phyloP scores from a whole-genome alignment of 2,797 vertebrate genomes.

The Periparus ater region DNA sequence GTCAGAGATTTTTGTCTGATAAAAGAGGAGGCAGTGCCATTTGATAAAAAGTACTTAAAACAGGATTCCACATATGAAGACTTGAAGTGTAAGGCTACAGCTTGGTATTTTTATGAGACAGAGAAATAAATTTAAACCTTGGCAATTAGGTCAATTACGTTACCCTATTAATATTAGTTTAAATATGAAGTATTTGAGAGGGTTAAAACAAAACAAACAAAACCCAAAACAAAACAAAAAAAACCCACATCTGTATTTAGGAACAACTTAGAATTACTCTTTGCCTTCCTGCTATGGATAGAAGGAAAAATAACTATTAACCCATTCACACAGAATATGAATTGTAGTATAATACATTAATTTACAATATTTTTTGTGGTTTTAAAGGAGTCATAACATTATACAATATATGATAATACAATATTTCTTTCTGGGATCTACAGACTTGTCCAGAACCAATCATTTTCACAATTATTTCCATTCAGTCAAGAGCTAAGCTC shows the following conservation, averaged over 20 bases:
- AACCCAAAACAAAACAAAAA: fast-evolving
- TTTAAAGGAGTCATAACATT: neutral
- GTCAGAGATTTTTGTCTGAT: neutral
- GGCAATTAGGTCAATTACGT: neutral
- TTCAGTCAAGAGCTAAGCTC: neutral
- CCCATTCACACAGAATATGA: neutral
- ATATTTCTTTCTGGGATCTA: neutral
- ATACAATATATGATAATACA: neutral
- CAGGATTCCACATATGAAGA: neutral
- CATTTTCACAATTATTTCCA: neutral
- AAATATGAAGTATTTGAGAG: neutral
- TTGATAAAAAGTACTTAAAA: neutral
- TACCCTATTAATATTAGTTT: neutral
- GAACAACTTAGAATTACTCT: neutral
- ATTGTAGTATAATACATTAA: neutral
- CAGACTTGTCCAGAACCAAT: neutral
- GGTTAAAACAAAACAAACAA: neutral
- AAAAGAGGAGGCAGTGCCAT: neutral
- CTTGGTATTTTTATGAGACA: neutral
- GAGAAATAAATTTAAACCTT: neutral
- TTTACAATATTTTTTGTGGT: neutral
- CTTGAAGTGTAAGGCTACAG: neutral
- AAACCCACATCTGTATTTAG: neutral
- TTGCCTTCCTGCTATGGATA: neutral
- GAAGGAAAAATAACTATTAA: neutral